A percentile compares a stretch with the other conserved stretches of the same genome.
phyloP scores from a whole-genome alignment of 1,140 invertebrate genomes.

The Frieseomelitta varia region DNA sequence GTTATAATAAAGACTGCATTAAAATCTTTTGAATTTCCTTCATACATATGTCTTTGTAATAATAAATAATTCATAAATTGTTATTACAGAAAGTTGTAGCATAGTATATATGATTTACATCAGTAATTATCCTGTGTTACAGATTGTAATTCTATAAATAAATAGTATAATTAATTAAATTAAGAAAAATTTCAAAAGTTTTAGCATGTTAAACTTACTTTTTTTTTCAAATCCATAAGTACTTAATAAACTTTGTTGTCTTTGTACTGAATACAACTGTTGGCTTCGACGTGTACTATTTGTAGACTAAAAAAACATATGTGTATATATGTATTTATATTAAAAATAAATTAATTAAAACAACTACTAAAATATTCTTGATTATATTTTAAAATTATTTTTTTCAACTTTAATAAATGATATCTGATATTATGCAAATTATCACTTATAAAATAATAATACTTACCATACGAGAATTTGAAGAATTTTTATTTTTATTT shows the following conservation, averaged over 20 bases:
- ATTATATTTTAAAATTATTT: not conserved
- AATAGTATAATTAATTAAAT: conserved; percentile 12
- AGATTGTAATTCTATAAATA: not conserved
- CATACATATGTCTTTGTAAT: not conserved
- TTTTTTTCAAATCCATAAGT: conserved; percentile 60
- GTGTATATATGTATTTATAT: not conserved
- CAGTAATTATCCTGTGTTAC: not conserved
- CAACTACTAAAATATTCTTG: not conserved
- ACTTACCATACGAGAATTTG: conserved; percentile 28
- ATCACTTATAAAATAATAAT: not conserved
- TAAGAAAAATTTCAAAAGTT: conserved; percentile 8
- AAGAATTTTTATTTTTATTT: not conserved
- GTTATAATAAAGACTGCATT: not conserved
- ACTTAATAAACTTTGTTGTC: conserved; percentile 56
- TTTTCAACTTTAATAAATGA: not conserved
- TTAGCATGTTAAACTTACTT: conserved; percentile 36
- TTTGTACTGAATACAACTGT: conserved; percentile 22
- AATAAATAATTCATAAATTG: not conserved
- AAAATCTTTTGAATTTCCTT: not conserved
- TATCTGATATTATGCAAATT: not conserved
- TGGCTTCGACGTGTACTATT: conserved; percentile 36
- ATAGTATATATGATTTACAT: not conserved
- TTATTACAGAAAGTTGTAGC: not conserved
- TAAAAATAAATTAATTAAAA: not conserved
- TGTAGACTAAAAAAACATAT: conserved; percentile 1